These are phyloP conservation scores for Todus mexicanus DNA, from an alignment of 2,797 vertebrate genomes.

Conservation along the genomic window DNA sequence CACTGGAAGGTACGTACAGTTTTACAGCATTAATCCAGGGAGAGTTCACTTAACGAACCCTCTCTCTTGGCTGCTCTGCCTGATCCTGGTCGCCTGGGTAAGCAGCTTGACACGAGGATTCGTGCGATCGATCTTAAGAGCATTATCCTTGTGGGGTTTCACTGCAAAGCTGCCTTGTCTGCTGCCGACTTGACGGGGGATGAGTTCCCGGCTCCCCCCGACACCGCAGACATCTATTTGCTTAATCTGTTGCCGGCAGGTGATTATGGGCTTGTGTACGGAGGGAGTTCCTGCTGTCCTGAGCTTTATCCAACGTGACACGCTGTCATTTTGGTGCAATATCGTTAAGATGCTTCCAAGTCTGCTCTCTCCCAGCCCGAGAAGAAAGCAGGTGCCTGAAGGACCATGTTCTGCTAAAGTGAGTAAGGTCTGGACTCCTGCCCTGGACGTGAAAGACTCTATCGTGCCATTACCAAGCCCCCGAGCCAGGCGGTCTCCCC, in stretches of 20 bases:
- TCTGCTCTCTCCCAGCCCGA: background rate
- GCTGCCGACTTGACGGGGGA: background rate
- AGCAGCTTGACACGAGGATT: background rate
- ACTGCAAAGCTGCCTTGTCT: background rate
- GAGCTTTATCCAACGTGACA: background rate
- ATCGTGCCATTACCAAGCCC: background rate
- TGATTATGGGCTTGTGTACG: background rate
- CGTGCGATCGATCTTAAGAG: background rate
- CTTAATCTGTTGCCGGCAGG: background rate
- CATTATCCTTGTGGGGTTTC: background rate
- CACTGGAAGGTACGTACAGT: background rate
- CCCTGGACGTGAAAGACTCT: background rate
- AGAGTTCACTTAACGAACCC: background rate
- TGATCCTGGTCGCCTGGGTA: background rate
- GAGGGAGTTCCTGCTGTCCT: background rate
- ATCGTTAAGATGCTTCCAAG: background rate
- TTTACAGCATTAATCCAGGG: background rate
- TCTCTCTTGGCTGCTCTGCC: background rate
- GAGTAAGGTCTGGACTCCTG: background rate
- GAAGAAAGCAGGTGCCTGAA: background rate
- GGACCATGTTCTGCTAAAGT: background rate
- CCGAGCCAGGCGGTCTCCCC: background rate
- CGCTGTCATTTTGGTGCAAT: background rate
- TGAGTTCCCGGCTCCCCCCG: background rate
- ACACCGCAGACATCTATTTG: fast-evolving